Evolutionary conservation across 2,113 vertebrate species (phyloP), one percentile per base, ranked within the genome.

Genomic region (Copsychus sechellarum): DNA sequence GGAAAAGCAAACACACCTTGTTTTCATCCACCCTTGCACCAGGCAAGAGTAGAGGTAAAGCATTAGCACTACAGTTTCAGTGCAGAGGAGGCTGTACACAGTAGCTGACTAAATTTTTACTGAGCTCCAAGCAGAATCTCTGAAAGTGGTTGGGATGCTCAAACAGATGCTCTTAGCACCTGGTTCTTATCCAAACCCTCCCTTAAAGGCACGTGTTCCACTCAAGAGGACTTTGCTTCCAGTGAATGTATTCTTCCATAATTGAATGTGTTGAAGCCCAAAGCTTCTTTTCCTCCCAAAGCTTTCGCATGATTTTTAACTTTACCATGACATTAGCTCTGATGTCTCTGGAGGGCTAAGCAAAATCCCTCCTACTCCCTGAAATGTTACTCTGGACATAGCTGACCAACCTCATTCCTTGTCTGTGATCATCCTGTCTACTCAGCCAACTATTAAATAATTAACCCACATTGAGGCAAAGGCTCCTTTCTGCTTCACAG

Each of bases 391-490:
- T 38, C 61, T 79, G 48, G 70, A 76, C 40, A 36, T 8, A 90
- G 53, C 0, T 43, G 50, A 84, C 29, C 58, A 57, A 71, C 62
- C 45, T 92, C 66, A 51, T 69, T 88, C 73, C 74, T 76, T 18
- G 28, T 42, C 62, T 26, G 9, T n/a, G 61, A 87, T 29, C 23
- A 1, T 48, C 36, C 51, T 67, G 73, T 45, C 67, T 57, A 53
- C 76, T 88, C 80, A 77, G 80, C 28, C n/a, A 5, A 29, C 40
- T 73, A 65, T 38, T 80, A 83, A 95, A 86, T 80, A 80, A 93
- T 90, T 93, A 95, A 92, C 76, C 76, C 62, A 86, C 40, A 33
- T 15, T 29, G 47, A 90, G 29, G 76, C 22, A 88, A 86, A 61
- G 50, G 76, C 76, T 93, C n/a, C 58, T 73, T 86, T 88, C 64